Evolutionary conservation across 2,888 invertebrate genomes (phyloP).

Genomic region (Pachycephus smyrnensis): DNA sequence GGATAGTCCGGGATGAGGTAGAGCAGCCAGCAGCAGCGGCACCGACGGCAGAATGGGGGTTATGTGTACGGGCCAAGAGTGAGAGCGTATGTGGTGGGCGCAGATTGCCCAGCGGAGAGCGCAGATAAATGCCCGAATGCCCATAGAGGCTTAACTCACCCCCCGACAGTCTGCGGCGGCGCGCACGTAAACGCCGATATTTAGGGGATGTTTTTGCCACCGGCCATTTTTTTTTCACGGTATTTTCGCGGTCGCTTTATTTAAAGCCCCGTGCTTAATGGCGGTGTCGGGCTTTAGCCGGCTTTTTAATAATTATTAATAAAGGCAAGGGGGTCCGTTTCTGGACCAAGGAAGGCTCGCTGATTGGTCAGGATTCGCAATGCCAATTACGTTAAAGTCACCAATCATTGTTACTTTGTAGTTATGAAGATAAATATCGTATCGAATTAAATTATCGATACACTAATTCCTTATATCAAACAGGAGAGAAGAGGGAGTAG

Average conservation of each 20-base stretch:
- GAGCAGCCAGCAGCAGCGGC: not conserved
- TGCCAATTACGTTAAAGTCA: no score
- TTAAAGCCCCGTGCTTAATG: constrained; percentile 11
- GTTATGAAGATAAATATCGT: no score
- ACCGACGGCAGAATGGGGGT: not conserved
- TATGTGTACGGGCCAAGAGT: not conserved
- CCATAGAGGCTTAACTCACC: constrained; percentile 41
- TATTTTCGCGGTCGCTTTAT: constrained; percentile 32
- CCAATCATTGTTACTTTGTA: no score
- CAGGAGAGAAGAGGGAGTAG: no score
- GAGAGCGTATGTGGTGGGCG: no score
- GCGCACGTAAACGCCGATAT: constrained; percentile 43
- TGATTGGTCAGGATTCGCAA: no score
- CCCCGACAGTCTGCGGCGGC: constrained; percentile 24
- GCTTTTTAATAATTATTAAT: constrained; percentile 34
- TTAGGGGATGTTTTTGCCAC: constrained; percentile 42
- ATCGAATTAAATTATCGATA: no score
- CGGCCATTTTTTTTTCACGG: constrained; percentile 31
- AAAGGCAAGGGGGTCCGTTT: constrained; percentile 15
- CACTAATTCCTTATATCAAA: no score
- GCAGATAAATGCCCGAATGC: constrained; percentile 46
- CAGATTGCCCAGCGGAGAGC: constrained; percentile 16
- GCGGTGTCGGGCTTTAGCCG: constrained; percentile 19
- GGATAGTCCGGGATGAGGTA: no score
- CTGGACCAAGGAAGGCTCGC: no score